Evolutionary conservation across 2,797 vertebrate species (phyloP).

Genomic region (Hozukius guyotensis): DNA sequence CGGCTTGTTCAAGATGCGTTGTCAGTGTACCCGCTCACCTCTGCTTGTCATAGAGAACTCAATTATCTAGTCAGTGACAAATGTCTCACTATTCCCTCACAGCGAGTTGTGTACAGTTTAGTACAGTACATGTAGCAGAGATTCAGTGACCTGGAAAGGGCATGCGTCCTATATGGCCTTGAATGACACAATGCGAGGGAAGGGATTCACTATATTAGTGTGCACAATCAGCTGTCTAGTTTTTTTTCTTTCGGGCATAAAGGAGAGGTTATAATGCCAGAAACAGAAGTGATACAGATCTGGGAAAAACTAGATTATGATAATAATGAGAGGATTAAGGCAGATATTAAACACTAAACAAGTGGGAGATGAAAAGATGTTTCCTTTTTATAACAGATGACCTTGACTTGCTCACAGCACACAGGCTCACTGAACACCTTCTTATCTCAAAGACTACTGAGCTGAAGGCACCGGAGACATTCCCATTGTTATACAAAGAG

Average conservation of each 20-base stretch:
- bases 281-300: not conserved
- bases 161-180: not conserved
- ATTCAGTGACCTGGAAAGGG: constrained; percentile 2
- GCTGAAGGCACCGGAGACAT: not conserved
- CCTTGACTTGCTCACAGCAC: not conserved
- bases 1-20: not conserved
- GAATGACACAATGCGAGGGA: not conserved
- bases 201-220: not conserved
- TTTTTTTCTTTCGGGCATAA: no score
- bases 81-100: constrained; percentile 27
- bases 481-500: constrained; percentile 2
- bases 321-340: not conserved
- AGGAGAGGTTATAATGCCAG: not conserved
- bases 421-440: not conserved
- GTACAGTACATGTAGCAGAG: not conserved
- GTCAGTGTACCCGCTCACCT: constrained; percentile 17
- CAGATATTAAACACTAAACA: not conserved
- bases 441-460: not conserved
- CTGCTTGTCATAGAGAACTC: constrained; percentile 15
- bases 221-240: not conserved
- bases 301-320: not conserved
- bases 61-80: constrained; percentile 47
- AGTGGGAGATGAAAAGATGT: not conserved
- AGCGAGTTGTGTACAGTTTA: not conserved
- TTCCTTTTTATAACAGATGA: not conserved